Conservation (phyloP, 2,888 invertebrate species). For the Clostera curtula region DNA sequence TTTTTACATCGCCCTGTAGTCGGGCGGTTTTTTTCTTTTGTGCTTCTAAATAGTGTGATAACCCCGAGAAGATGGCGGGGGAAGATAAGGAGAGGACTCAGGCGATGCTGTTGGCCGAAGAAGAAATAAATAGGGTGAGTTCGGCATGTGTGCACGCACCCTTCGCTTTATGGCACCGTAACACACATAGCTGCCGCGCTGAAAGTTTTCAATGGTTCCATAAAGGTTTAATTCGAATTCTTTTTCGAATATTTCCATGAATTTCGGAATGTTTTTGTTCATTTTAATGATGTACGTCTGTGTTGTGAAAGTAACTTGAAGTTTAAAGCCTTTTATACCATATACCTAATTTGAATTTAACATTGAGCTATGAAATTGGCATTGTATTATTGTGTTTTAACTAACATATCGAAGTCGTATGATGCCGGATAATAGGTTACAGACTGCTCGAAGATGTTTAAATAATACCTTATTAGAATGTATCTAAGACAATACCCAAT, state of each 20-base stretch:
- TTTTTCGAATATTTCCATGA: no score
- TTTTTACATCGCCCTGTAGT: constrained; percentile 62
- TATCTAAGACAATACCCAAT: no score
- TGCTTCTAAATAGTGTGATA: constrained; percentile 26
- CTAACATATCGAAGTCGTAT: no score
- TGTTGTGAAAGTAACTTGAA: no score
- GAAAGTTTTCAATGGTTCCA: constrained; percentile 12
- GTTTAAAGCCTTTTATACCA: no score
- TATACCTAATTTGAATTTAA: no score
- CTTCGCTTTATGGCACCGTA: constrained; percentile 6
- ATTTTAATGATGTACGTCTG: no score
- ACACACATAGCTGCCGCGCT: constrained; percentile 17
- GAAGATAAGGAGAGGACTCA: constrained; percentile 40
- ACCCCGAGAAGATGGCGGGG: constrained; percentile 31
- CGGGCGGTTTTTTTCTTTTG: constrained; percentile 52
- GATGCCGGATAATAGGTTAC: no score
- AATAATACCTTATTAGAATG: no score
- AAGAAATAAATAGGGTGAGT: constrained; percentile 54
- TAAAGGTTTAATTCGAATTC: constrained; percentile 13
- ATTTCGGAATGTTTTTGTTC: not conserved
- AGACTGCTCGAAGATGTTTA: no score
- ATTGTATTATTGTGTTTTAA: no score
- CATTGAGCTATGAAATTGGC: no score
- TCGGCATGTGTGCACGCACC: constrained; percentile 17
- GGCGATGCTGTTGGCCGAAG: constrained; percentile 54